Evolutionary conservation across 2,113 vertebrate species (phyloP), one percentile per base, ranked within the genome.

Genomic region (Gavia stellata): DNA sequence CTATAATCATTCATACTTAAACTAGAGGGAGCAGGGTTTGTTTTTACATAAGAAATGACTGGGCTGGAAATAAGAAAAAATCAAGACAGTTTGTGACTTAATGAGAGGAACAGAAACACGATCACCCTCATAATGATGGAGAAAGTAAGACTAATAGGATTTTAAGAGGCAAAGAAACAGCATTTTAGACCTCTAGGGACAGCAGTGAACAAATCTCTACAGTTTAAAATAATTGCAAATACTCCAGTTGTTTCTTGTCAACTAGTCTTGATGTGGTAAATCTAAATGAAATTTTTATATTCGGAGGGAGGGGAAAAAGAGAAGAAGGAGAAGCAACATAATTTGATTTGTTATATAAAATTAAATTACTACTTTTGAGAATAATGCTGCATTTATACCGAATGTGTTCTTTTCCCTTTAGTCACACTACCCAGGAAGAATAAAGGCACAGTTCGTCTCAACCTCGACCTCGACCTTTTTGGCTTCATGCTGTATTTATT

Each of bases 51-150:
- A 82, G 40, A 93, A 94, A 83, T 59, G 17, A 59, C 34, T 79
- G 36, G 56, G 61, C 31, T 91, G 31, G 12, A 86, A 94, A 96
- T 86, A 47, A 81, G 36, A 74, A 59, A 49, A 74, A 86, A 50
- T 55, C 23, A 61, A 63, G 42, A 66, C 12, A 95, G 42, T 18
- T 77, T 88, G 33, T 92, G 67, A 93, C 50, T 86, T 92, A 80
- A 94, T 47, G 63, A 94, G 66, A 91, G n/a, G 42, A 91, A 82
- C 6, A 91, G 61, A 95, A 94, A 91, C 31, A 70, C 28, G 18
- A 92, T 77, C 58, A 89, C 16, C 21, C 8, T 68, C 53, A 50
- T 47, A 92, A 91, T 45, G 38, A 82, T 6, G 15, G n/a, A 74
- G 56, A 92, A 94, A 96, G 33, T 70, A 80, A 73, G 77, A 84